Base-by-base conservation (phyloP, 2,888 invertebrate genomes). In the Cartodere bifasciata region DNA sequence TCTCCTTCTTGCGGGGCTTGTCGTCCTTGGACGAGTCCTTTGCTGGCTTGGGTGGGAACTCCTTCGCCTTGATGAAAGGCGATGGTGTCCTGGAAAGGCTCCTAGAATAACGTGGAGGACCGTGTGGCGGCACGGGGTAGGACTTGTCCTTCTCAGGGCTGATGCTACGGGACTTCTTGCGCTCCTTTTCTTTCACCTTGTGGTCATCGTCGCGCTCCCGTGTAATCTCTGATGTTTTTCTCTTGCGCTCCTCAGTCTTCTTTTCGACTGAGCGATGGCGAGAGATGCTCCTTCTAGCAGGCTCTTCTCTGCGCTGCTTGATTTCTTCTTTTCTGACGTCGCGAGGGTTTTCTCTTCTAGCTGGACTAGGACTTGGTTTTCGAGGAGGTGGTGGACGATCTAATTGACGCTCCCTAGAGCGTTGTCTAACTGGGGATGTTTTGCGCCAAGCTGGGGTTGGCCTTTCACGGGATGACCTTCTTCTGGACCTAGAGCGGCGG, bases 21-120 rank as follows among this genome's bases (percentile, higher is more conserved):
- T 43, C 64, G 59, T 10, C 32, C 12, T 35, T 41, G 7, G 38
- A 38, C 16, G 42, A 33, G 29, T 42, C 41, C 11, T 47, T 37
- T 36, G 31, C 64, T 47, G 46, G 62, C 64, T 55, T 70, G 60
- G 47, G 55, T 10, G 59, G 72, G 27, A 71, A 67, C 53, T 73
- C 74, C 40, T 71, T 67, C 43, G 70, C 70, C 46, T 79, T 79
- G 38, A 84, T 74, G 58, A 86, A 85, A 23, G 86, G 85, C 10
- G 86, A 85, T 9, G 86, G 85, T 1, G 85, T 86, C 39, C 85
- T 70, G n/a, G 86, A 86, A 23, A 84, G 65, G 49, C 84, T 85
- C 53, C 71, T 70, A 13, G 78, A 79, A 54, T 74, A 79, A 52
- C 77, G 43, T 5, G 59, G 56, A 11, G 57, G 60, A 14, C 59